Evolutionary conservation across 2,888 invertebrate species (phyloP), one percentile per base, ranked within the genome.

Genomic region (Ophioninae sp.): DNA sequence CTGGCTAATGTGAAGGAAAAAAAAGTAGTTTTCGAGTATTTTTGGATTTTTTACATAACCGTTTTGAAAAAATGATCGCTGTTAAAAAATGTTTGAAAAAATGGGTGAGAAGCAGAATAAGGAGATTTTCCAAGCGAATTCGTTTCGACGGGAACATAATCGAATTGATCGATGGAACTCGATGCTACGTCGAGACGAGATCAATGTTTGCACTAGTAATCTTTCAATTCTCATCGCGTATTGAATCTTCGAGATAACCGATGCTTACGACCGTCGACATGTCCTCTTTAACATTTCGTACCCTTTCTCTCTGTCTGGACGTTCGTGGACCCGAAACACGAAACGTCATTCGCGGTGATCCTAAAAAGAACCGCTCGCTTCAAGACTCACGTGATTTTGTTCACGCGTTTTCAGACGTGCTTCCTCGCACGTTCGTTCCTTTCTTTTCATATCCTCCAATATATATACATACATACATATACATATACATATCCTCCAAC

Each of bases 381-480:
- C 13, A 41, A 68, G 67, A 71, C 74, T 71, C 79, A 82, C 71
- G 82, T 82, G 82, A 58, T 44, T 75, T 63, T 51, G 59, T 20
- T 71, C 82, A 79, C 72, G 82, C 64, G 30, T 56, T 51, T n/a
- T 13, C 17, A 65, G 71, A 39, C 73, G 22, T 56, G 74, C 82
- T 69, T 83, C 72, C 75, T 67, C 79, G 82, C 56, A 58, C 30
- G 71, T 69, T 61, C 75, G 39, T 71, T 51, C 71, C 61, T 59
- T 82, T 63, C 61, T 72, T 65, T 37, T 61, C 51, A 69, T 37
- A 20, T 44, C n/a, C n/a, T n/a, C n/a, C n/a, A n/a, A 0, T 20
- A 56, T 56, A n/a, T 56, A 17, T 56, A 13, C 22, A 7, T 5
- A 65, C n/a, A 58, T 30, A 63, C 37, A 22, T 63, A 22, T n/a